Conservation (phyloP, 2,888 invertebrate species). For the Pristionchus maxplancki region DNA sequence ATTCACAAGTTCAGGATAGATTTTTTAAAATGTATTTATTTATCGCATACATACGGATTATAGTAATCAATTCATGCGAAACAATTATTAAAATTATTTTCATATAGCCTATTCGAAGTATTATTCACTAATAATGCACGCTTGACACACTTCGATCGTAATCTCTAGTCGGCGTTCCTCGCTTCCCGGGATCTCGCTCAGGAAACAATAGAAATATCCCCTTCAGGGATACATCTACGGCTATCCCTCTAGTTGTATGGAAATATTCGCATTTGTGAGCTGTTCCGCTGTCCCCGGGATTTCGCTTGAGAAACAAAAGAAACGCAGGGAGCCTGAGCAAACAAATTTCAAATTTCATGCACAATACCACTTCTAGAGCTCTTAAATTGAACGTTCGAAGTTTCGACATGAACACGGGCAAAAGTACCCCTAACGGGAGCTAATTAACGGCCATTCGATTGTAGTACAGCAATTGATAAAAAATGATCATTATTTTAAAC, state of each 20-base stretch:
- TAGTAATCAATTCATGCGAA: too few species aligned
- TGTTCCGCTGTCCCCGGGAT: not conserved
- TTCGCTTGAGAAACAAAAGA: constrained; percentile 1
- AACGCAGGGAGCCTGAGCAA: not conserved
- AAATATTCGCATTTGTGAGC: too few species aligned
- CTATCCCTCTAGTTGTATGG: too few species aligned
- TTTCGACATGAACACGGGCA: not conserved
- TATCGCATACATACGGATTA: too few species aligned
- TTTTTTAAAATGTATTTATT: too few species aligned
- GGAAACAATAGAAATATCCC: not conserved
- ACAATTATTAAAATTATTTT: too few species aligned
- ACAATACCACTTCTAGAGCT: not conserved
- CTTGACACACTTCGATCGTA: constrained; percentile 30
- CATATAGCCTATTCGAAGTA: not conserved
- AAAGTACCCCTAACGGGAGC: not conserved
- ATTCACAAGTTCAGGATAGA: too few species aligned
- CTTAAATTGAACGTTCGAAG: not conserved
- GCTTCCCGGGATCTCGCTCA: not conserved
- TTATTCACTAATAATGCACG: not conserved
- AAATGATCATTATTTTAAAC: too few species aligned
- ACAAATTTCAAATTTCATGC: not conserved
- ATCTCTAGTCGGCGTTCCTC: not conserved
- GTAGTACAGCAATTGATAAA: too few species aligned
- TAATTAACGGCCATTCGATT: not conserved
- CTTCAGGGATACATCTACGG: not conserved